phyloP scores from a whole-genome alignment of 2,888 invertebrate genomes.

The Tinea semifulvella region DNA sequence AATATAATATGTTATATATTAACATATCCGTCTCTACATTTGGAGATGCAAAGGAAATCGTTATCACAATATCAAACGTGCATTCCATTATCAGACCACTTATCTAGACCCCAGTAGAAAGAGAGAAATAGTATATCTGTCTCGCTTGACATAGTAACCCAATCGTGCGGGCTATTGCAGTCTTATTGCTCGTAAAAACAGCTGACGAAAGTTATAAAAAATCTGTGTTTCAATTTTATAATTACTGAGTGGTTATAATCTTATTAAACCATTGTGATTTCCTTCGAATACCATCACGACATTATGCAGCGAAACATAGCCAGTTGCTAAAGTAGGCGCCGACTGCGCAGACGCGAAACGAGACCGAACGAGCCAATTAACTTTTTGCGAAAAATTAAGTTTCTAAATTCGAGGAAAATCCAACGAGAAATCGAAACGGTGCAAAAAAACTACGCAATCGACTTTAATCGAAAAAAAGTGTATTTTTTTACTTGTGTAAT shows the following conservation, averaged over 20 bases:
- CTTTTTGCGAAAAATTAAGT: not conserved
- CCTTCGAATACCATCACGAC: not conserved
- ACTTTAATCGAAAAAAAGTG: not conserved
- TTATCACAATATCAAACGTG: not conserved
- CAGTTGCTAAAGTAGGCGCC: not conserved
- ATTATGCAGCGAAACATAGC: not conserved
- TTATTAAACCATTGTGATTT: not conserved
- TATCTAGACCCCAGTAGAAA: conserved; percentile 45
- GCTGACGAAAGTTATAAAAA: not conserved
- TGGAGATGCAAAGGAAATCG: conserved; percentile 5
- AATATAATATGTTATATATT: too few relatives aligned
- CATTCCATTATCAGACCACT: conserved; percentile 23
- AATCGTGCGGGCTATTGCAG: conserved; percentile 35
- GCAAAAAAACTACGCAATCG: not conserved
- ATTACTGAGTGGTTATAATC: not conserved
- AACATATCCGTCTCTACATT: too few relatives aligned
- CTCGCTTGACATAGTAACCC: conserved; percentile 51
- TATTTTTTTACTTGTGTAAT: not conserved
- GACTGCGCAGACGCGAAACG: conserved; percentile 1
- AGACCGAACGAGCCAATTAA: not conserved
- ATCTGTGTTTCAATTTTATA: not conserved
- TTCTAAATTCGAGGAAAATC: conserved; percentile 1
- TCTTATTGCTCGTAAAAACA: not conserved
- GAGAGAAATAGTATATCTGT: conserved; percentile 30
- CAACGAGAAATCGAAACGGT: not conserved